A percentile compares a stretch with the other conserved stretches of the same genome.
These are phyloP conservation scores for Tenthredo livida DNA, from an alignment of 2,888 invertebrate species.

Conservation along the genomic window DNA sequence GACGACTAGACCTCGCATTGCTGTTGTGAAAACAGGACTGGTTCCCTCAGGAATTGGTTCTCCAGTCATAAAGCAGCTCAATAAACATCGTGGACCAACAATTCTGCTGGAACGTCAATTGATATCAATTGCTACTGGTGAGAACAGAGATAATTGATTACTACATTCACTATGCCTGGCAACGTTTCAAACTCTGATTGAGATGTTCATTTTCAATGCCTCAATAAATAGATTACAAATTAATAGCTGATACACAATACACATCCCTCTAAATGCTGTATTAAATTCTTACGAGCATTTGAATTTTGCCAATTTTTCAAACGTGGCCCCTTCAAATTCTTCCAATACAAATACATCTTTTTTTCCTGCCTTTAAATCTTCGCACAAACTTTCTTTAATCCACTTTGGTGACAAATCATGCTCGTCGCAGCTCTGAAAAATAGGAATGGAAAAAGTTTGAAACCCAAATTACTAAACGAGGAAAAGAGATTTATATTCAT, in stretches of 20 bases:
- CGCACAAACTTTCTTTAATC: slow-evolving; percentile 83
- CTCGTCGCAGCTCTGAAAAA: slow-evolving; percentile 81
- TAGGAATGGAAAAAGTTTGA: slow-evolving; percentile 29
- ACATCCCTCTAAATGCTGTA: not conserved
- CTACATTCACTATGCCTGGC: not conserved
- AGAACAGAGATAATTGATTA: slow-evolving; percentile 18
- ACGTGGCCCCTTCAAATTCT: slow-evolving; percentile 87
- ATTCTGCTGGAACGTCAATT: slow-evolving; percentile 81
- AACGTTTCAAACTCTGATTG: slow-evolving; percentile 4
- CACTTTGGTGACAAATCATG: slow-evolving; percentile 83
- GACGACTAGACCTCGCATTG: slow-evolving; percentile 87
- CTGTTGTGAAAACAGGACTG: slow-evolving; percentile 89
- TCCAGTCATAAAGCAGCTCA: slow-evolving; percentile 86
- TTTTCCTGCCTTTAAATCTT: slow-evolving; percentile 80
- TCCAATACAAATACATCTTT: slow-evolving; percentile 90
- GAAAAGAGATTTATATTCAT: not conserved
- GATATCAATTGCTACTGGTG: slow-evolving; percentile 8
- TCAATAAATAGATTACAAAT: not conserved
- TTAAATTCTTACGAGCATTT: slow-evolving; percentile 85
- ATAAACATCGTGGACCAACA: slow-evolving; percentile 90
- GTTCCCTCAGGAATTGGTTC: slow-evolving; percentile 87
- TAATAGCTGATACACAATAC: not conserved
- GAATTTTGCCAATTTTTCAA: slow-evolving; percentile 82
- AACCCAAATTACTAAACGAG: not conserved
- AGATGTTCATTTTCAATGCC: not conserved